Evolutionary conservation across 2,888 invertebrate genomes (phyloP).

Genomic region (Drosophila fungiperda): DNA sequence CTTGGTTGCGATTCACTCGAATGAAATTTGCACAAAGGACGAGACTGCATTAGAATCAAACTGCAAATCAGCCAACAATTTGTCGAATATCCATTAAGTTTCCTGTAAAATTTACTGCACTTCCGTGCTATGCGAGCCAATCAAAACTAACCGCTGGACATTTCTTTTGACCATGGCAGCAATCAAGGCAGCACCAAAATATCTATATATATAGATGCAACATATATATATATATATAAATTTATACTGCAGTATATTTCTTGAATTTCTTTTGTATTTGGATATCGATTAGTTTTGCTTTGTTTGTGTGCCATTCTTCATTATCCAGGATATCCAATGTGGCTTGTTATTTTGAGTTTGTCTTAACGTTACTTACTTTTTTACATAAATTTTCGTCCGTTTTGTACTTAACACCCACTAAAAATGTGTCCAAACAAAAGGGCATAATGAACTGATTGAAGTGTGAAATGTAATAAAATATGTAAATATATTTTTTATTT

Average conservation of each 20-base stretch:
- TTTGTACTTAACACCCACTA: background rate
- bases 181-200: slow-evolving; percentile 28
- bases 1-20: slow-evolving; percentile 28
- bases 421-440: background rate
- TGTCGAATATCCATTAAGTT: slow-evolving; percentile 56
- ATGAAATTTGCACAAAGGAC: slow-evolving; percentile 11
- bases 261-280: slow-evolving; percentile 1
- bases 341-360: slow-evolving; percentile 6
- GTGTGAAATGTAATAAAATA: background rate
- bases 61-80: slow-evolving; percentile 60
- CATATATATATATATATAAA: background rate
- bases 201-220: background rate
- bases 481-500: background rate
- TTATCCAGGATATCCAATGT: slow-evolving; percentile 3
- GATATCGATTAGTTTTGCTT: slow-evolving; percentile 9
- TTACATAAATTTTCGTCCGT: background rate
- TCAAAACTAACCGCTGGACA: slow-evolving; percentile 42
- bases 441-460: background rate
- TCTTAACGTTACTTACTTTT: background rate
- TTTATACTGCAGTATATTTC: background rate
- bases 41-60: slow-evolving; percentile 39
- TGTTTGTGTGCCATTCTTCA: slow-evolving; percentile 6
- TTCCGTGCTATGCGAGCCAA: slow-evolving; percentile 47
- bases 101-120: slow-evolving; percentile 64
- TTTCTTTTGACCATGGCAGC: slow-evolving; percentile 14